Percentiles rank a stretch among this genome's conserved stretches.
These are phyloP conservation scores for Amblyornis subalaris DNA, from an alignment of 2,113 vertebrate genomes.

Conservation along the genomic window DNA sequence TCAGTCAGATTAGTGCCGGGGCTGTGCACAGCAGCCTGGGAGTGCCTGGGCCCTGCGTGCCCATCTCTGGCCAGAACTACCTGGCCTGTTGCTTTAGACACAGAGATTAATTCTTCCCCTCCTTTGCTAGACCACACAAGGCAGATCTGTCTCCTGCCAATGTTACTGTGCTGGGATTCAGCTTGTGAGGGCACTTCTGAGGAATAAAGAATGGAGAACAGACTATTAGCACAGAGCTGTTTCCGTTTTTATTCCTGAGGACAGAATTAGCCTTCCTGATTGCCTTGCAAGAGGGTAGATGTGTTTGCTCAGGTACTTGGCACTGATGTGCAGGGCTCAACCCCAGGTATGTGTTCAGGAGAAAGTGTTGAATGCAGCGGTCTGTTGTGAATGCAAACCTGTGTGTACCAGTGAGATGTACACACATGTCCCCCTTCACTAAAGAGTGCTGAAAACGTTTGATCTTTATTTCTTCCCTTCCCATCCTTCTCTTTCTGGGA, in stretches of 20 bases:
- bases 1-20: neutral
- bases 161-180: neutral
- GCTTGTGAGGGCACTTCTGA: neutral
- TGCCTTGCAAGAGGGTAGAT: neutral
- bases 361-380: neutral
- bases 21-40: neutral
- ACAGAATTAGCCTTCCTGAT: neutral
- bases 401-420: neutral
- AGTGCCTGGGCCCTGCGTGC: neutral
- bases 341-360: fast-evolving
- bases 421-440: neutral
- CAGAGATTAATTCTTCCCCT: neutral
- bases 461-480: neutral
- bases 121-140: neutral
- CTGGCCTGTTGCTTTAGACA: neutral
- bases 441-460: neutral
- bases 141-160: neutral
- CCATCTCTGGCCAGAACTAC: neutral
- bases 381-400: neutral
- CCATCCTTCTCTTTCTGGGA: neutral
- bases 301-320: neutral
- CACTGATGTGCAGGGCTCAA: neutral
- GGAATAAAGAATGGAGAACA: neutral
- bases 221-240: neutral
- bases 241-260: neutral